Evolutionary conservation across 2,113 vertebrate species (phyloP).

Genomic region (Oreochromis aureus): DNA sequence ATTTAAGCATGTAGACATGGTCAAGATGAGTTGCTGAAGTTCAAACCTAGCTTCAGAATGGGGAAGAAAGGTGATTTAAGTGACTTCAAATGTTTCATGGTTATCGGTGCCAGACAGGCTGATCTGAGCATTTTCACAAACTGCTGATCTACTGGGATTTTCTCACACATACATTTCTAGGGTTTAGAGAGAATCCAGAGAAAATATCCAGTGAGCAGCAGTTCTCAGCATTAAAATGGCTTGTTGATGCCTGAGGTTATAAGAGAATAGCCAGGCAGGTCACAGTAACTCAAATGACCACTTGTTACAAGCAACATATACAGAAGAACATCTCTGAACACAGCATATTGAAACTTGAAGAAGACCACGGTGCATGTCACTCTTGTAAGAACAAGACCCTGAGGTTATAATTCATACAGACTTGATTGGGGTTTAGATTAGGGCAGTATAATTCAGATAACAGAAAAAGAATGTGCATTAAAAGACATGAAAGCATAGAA

Average conservation of each 20-base stretch:
- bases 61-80: not conserved
- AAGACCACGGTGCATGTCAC: not conserved
- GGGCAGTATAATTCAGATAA: not conserved
- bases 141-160: not conserved
- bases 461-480: not conserved
- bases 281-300: not conserved
- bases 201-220: not conserved
- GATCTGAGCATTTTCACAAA: not conserved
- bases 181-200: not conserved
- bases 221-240: not conserved
- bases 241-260: not conserved
- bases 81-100: accelerated
- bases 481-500: not conserved
- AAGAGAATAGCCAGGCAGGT: not conserved
- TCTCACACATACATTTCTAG: not conserved
- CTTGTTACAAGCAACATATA: accelerated
- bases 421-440: accelerated
- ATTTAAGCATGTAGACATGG: not conserved
- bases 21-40: not conserved
- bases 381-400: not conserved
- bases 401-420: not conserved
- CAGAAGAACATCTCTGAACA: not conserved
- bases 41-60: not conserved
- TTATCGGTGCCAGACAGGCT: not conserved
- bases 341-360: not conserved